Conservation (phyloP, 2,888 invertebrate genomes). For the Agrochola litura region DNA sequence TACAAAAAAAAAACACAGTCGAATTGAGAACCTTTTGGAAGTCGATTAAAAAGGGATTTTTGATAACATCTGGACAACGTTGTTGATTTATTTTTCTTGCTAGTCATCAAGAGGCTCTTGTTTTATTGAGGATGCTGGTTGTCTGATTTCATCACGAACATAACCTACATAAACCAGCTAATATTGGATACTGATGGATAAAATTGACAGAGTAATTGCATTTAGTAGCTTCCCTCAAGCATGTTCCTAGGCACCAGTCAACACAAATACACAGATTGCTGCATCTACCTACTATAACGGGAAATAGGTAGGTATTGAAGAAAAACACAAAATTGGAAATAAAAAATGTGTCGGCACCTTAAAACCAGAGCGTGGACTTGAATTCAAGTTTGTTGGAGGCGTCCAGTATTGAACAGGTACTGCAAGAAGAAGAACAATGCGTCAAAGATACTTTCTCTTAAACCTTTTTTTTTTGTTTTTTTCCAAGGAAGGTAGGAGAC, state of each 20-base stretch:
- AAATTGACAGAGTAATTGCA: background rate
- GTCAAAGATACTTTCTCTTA: background rate
- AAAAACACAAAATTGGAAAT: background rate
- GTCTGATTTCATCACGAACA: background rate
- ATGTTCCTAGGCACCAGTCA: background rate
- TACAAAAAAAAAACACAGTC: too few relatives aligned
- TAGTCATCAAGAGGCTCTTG: background rate
- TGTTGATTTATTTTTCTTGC: background rate
- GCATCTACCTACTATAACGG: background rate
- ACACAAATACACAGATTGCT: background rate
- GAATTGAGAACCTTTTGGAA: too few relatives aligned
- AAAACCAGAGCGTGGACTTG: background rate
- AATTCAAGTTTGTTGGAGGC: background rate
- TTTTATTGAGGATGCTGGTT: background rate
- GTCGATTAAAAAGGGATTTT: background rate
- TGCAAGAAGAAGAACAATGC: background rate
- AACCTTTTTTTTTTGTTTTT: background rate
- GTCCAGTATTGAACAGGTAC: background rate
- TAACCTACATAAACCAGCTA: background rate
- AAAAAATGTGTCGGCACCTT: background rate
- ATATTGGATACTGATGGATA: too few relatives aligned
- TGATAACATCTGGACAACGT: too few relatives aligned
- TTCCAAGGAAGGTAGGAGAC: background rate
- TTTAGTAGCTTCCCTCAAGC: background rate
- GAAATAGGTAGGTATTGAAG: background rate